Evolutionary conservation across 1,140 invertebrate species (phyloP).

Genomic region (Zaprionus gabonicus): DNA sequence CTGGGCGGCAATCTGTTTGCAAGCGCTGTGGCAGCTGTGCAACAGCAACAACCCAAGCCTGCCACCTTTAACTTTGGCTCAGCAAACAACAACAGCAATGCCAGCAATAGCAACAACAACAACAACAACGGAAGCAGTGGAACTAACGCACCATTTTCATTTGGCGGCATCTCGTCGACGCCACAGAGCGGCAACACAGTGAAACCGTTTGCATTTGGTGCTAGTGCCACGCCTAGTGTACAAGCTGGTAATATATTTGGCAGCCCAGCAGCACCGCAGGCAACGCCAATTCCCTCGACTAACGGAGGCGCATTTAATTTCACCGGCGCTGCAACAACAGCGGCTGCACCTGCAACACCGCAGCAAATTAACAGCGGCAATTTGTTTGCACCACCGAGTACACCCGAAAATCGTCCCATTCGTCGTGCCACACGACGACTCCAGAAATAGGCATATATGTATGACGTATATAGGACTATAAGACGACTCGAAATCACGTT

Average conservation of each 20-base stretch:
- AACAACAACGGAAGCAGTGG: neutral
- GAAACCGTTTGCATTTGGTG: constrained; percentile 62
- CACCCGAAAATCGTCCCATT: constrained; percentile 47
- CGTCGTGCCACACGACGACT: constrained; percentile 61
- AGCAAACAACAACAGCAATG: neutral
- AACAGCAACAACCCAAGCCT: constrained; percentile 42
- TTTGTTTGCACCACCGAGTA: constrained; percentile 46
- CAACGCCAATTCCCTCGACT: neutral
- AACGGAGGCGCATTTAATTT: constrained; percentile 49
- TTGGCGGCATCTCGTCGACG: constrained; percentile 48
- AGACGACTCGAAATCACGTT: neutral
- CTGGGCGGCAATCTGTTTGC: constrained; percentile 60
- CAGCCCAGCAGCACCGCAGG: constrained; percentile 32
- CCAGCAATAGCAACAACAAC: constrained; percentile 11
- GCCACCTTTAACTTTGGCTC: constrained; percentile 48
- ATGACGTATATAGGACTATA: neutral
- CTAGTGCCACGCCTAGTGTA: constrained; percentile 11
- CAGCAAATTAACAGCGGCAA: constrained; percentile 61
- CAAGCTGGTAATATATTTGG: constrained; percentile 43
- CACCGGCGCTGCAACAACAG: constrained; percentile 5
- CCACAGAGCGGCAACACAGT: constrained; percentile 42
- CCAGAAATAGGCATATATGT: constrained; percentile 53
- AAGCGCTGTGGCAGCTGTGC: constrained; percentile 47
- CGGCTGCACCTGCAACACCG: constrained; percentile 15
- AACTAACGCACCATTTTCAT: constrained; percentile 50